Evolutionary conservation across 1,140 invertebrate species (phyloP).

Genomic region (Micrasema minimum): DNA sequence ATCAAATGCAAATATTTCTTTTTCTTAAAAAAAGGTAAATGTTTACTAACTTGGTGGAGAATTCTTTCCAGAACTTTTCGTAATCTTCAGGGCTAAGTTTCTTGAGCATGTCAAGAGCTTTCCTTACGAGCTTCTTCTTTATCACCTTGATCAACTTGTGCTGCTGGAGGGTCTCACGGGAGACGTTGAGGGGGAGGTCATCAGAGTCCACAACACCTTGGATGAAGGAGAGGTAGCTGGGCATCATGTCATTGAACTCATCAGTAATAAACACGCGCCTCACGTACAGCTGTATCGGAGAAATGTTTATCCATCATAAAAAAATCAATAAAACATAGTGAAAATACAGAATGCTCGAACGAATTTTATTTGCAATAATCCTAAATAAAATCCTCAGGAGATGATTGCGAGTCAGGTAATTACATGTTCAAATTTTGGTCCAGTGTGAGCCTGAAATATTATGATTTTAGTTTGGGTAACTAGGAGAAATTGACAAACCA

Average conservation of each 20-base stretch:
- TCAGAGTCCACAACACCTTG: slow-evolving; percentile 99
- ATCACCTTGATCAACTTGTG: slow-evolving; percentile 99
- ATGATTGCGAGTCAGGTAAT: too few relatives aligned
- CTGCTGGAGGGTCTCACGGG: slow-evolving; percentile 97
- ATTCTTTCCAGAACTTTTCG: slow-evolving; percentile 98
- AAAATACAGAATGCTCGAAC: too few relatives aligned
- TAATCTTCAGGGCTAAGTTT: slow-evolving; percentile 94
- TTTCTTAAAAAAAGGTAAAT: too few relatives aligned
- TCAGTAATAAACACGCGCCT: slow-evolving; percentile 99
- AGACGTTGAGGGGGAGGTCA: slow-evolving; percentile 98
- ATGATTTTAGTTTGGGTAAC: too few relatives aligned
- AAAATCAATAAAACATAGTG: too few relatives aligned
- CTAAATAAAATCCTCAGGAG: too few relatives aligned
- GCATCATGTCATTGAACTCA: slow-evolving; percentile 99
- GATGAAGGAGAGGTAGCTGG: slow-evolving; percentile 95
- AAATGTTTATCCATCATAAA: background rate
- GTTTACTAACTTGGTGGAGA: slow-evolving; percentile 89
- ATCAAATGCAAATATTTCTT: too few relatives aligned
- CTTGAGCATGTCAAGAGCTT: slow-evolving; percentile 98
- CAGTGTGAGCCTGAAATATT: too few relatives aligned
- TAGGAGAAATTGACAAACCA: too few relatives aligned
- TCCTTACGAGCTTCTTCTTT: slow-evolving; percentile 98
- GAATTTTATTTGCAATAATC: too few relatives aligned
- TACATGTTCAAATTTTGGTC: too few relatives aligned
- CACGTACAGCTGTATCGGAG: slow-evolving; percentile 81